Evolutionary conservation across 2,888 invertebrate genomes (phyloP).

Genomic region (Gnatocerus cornutus): DNA sequence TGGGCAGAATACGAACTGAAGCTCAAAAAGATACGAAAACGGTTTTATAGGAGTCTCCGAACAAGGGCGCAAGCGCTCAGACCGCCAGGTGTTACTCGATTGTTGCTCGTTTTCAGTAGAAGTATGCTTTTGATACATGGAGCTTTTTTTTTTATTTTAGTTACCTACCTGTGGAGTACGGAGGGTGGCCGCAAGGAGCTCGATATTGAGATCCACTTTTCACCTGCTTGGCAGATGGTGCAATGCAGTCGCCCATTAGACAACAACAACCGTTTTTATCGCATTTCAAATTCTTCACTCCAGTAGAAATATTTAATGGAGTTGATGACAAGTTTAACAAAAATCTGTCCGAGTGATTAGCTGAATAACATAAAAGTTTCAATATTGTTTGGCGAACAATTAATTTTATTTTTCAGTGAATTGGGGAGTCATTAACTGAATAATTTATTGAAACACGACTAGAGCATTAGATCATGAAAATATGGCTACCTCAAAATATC

Average conservation of each 20-base stretch:
- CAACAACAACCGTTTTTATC: conserved; percentile 11
- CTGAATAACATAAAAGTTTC: not conserved
- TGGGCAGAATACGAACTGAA: conserved; percentile 47
- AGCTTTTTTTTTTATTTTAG: conserved; percentile 27
- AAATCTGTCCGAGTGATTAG: too few species aligned
- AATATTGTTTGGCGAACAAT: not conserved
- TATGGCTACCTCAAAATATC: too few species aligned
- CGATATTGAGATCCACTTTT: conserved; percentile 35
- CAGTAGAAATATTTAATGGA: not conserved
- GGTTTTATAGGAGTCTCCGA: conserved; percentile 51
- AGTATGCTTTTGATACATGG: conserved; percentile 44
- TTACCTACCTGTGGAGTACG: conserved; percentile 46
- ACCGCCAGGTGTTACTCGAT: conserved; percentile 51
- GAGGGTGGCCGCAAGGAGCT: conserved; percentile 35
- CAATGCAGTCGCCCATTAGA: conserved; percentile 40
- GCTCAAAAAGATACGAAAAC: conserved; percentile 49
- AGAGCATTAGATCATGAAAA: not conserved
- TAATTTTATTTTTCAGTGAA: not conserved
- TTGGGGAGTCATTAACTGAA: too few species aligned
- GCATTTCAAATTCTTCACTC: not conserved
- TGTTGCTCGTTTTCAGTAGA: conserved; percentile 47
- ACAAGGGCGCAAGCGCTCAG: conserved; percentile 50
- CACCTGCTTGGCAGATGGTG: conserved; percentile 49
- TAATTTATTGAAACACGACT: not conserved
- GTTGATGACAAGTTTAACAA: too few species aligned